phyloP scores from a whole-genome alignment of 2,888 invertebrate genomes.

The Sycophila texana region DNA sequence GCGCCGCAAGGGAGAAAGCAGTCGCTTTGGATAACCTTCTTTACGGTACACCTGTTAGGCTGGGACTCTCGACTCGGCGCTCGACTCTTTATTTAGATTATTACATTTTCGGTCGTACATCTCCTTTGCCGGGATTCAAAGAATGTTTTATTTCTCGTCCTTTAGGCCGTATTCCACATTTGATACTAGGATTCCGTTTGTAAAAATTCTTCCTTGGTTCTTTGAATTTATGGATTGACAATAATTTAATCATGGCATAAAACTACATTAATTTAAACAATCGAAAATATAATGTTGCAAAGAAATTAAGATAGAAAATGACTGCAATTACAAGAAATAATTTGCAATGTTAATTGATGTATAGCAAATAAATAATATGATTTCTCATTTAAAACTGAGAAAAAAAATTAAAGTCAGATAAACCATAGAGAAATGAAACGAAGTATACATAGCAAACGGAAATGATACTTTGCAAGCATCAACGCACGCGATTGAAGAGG shows the following conservation, averaged over 20 bases:
- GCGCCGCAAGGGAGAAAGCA: not conserved
- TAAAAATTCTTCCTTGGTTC: not conserved
- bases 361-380: not conserved
- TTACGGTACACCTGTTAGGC: slow-evolving; percentile 42
- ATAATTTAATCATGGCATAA: no score
- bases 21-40: slow-evolving; percentile 25
- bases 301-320: not conserved
- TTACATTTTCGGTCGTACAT: slow-evolving; percentile 17
- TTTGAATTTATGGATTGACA: not conserved
- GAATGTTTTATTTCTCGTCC: not conserved
- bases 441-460: not conserved
- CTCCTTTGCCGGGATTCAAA: slow-evolving; percentile 7
- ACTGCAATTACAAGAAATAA: no score
- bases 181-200: not conserved
- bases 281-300: no score
- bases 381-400: not conserved
- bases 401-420: not conserved
- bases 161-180: not conserved
- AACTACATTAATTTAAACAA: no score
- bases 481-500: not conserved
- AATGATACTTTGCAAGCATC: not conserved
- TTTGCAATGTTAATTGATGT: not conserved
- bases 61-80: slow-evolving; percentile 8
- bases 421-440: not conserved
- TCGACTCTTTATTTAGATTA: slow-evolving; percentile 39